These are phyloP conservation scores for Acronicta aceris DNA, from an alignment of 2,888 invertebrate genomes.

Conservation along the genomic window DNA sequence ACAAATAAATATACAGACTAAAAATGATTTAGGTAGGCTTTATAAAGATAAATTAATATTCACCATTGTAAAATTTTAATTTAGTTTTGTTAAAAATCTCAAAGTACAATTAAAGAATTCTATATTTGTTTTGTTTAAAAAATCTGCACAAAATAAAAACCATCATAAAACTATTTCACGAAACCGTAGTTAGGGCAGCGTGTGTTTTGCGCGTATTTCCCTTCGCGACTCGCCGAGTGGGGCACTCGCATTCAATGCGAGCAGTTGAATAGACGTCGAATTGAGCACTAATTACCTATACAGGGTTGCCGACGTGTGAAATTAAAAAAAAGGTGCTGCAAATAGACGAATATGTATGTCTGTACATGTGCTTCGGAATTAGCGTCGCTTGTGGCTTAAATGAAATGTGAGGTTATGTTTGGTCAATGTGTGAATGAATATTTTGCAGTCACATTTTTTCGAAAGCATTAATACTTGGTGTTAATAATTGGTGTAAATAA, in stretches of 20 bases:
- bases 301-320: slow-evolving; percentile 81
- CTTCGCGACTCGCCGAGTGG: slow-evolving; percentile 61
- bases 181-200: slow-evolving; percentile 16
- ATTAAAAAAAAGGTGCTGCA: slow-evolving; percentile 79
- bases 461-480: no score
- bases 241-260: slow-evolving; percentile 73
- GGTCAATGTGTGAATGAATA: slow-evolving; percentile 6
- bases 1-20: no score
- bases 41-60: no score
- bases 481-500: no score
- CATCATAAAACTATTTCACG: slow-evolving; percentile 13
- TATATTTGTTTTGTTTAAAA: no score
- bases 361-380: slow-evolving; percentile 29
- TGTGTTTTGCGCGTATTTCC: slow-evolving; percentile 34
- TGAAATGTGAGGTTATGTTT: slow-evolving; percentile 12
- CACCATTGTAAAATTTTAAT: no score
- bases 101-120: no score
- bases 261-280: slow-evolving; percentile 80
- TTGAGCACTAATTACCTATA: slow-evolving; percentile 88
- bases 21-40: no score
- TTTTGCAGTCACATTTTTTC: slow-evolving; percentile 1
- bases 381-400: slow-evolving; percentile 32
- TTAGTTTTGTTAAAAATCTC: no score
- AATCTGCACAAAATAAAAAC: slow-evolving; percentile 5
- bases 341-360: slow-evolving; percentile 23